Evolutionary conservation across 2,888 invertebrate genomes (phyloP), one percentile per base, ranked within the genome.

Genomic region (Agonopterix alstromeriana): DNA sequence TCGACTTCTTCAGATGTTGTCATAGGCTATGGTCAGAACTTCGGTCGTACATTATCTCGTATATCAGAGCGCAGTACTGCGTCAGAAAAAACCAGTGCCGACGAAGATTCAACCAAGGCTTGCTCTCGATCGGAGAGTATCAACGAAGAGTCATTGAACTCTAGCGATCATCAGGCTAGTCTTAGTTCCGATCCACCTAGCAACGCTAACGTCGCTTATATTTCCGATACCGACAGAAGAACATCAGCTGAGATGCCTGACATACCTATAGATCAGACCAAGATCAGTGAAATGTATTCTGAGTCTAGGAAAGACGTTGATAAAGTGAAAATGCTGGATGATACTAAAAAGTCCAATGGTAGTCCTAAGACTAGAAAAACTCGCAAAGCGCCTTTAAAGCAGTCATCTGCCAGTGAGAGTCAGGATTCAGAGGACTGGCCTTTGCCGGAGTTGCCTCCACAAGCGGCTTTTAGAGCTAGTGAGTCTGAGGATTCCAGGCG

Each of bases 21-120:
- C 45, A 90, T 91, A 44, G 93, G 93, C 8, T 94, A 94, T 64
- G 93, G 93, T 7, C 91, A 93, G 51, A 93, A 93, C 43, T 95
- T 94, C 77, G 92, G 93, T 0, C 90, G 96, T 42, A 96, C 96
- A 0, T 86, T 96, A 35, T 96, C 96, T 0, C 90, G 96, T 54
- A 97, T 97, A 68, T 96, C 96, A 0, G 97, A 97, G 79, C 90
- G 96, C 42, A 96, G 96, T 58, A 96, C 96, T 8, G 95, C 95
- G 9, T 96, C 96, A 0, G 96, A 96, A 72, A 96, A 96, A 75
- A 94, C 95, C 2, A 95, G 95, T 67, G 93, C 95, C 53, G 93
- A 95, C 64, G 95, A 95, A 72, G 95, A 96, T 82, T 94, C 95
- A 0, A 95, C 95, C 35, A 96, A 95, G 77, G 95, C 94, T 3